A percentile compares a stretch with the other conserved stretches of the same genome.
phyloP scores from a whole-genome alignment of 1,140 invertebrate species.

The Nixonia krombeini region DNA sequence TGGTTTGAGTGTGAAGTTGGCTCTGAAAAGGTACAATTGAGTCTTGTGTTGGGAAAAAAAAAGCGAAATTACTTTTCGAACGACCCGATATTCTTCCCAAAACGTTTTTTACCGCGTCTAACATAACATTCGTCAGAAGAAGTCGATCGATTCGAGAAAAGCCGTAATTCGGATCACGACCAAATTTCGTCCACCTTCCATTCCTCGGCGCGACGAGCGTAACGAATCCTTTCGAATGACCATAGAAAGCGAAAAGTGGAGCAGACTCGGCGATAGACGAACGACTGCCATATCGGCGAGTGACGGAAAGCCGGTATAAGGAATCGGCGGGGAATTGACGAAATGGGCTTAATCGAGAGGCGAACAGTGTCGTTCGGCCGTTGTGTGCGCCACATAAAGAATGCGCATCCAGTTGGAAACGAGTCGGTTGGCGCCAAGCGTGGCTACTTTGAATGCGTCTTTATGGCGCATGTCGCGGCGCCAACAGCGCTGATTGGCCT shows the following conservation, averaged over 20 bases:
- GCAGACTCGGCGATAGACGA: slow-evolving; percentile 1
- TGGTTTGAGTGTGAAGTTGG: no score
- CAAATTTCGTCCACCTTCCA: no score
- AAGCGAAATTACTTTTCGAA: no score
- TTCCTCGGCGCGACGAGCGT: no score
- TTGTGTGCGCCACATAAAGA: slow-evolving; percentile 54
- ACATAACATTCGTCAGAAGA: no score
- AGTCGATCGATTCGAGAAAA: neutral
- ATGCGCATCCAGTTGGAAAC: slow-evolving; percentile 53
- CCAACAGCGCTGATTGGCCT: slow-evolving; percentile 15
- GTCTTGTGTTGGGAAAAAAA: no score
- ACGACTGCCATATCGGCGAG: slow-evolving; percentile 18
- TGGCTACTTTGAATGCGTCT: slow-evolving; percentile 60
- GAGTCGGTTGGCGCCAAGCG: slow-evolving; percentile 56
- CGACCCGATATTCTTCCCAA: no score
- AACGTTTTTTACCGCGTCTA: no score
- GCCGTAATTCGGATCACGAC: no score
- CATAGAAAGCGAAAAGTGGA: slow-evolving; percentile 12
- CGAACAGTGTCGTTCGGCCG: slow-evolving; percentile 33
- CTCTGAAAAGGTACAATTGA: no score
- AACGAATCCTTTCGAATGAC: neutral
- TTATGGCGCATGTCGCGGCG: slow-evolving; percentile 56
- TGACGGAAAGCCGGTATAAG: slow-evolving; percentile 23
- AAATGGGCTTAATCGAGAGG: slow-evolving; percentile 28
- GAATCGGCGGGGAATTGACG: slow-evolving; percentile 30